Percentiles rank a stretch among this genome's conserved stretches.
phyloP scores from a whole-genome alignment of 1,140 invertebrate species.

The Bathynomus jamesi region DNA sequence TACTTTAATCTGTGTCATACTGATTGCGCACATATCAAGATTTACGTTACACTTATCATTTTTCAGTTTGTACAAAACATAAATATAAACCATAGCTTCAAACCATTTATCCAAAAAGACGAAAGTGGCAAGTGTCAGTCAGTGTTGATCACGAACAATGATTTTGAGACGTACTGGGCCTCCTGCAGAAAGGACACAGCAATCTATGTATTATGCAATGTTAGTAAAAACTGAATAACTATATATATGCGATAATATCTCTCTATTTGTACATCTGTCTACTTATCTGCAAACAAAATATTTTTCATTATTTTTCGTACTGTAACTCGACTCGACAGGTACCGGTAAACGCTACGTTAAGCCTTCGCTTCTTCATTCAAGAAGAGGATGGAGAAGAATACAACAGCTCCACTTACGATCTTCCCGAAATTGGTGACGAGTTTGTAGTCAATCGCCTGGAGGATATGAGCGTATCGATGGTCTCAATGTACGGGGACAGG shows the following conservation, averaged over 20 bases:
- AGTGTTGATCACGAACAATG: not conserved
- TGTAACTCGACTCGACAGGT: too few relatives aligned
- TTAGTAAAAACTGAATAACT: too few relatives aligned
- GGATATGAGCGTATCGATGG: not conserved
- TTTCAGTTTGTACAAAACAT: not conserved
- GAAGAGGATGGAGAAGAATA: not conserved
- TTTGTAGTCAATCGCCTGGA: not conserved
- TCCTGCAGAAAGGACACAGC: not conserved
- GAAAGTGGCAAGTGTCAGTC: not conserved
- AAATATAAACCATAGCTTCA: not conserved
- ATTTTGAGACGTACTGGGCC: not conserved
- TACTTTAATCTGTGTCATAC: too few relatives aligned
- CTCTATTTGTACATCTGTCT: too few relatives aligned
- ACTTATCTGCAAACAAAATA: too few relatives aligned
- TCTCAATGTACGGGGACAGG: not conserved
- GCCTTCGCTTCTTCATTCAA: not conserved
- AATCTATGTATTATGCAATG: not conserved
- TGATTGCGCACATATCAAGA: too few relatives aligned
- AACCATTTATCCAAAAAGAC: not conserved
- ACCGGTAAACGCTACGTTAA: not conserved
- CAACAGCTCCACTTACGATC: not conserved
- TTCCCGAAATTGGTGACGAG: not conserved
- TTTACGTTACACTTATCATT: too few relatives aligned
- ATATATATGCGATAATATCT: too few relatives aligned
- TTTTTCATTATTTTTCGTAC: too few relatives aligned